Conservation (phyloP, 1,140 invertebrate genomes). For the Solenopsis invicta region DNA sequence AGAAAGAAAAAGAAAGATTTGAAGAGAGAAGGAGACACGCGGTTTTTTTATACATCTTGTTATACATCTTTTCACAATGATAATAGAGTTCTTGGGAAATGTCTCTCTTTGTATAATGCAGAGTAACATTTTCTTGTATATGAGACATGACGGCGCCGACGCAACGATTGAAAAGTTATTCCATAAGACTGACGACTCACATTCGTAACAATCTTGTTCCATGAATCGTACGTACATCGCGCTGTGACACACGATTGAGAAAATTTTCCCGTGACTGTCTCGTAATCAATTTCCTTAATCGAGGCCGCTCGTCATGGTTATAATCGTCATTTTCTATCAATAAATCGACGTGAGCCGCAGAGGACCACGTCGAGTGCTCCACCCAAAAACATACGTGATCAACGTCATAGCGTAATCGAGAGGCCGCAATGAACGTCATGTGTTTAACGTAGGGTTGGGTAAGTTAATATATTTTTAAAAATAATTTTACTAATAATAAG, state of each 20-base stretch:
- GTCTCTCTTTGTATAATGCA: not conserved
- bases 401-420: not conserved
- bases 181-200: not conserved
- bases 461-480: no score
- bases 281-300: conserved; percentile 25
- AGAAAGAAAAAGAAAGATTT: no score
- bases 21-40: not conserved
- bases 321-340: not conserved
- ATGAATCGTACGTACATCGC: not conserved
- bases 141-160: not conserved
- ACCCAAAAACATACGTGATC: not conserved
- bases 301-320: not conserved
- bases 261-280: not conserved
- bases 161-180: not conserved
- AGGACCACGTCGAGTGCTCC: not conserved
- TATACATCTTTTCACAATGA: not conserved
- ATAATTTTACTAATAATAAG: no score
- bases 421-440: no score
- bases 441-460: no score
- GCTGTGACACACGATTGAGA: not conserved
- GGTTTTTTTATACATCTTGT: not conserved
- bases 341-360: not conserved
- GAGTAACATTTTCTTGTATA: not conserved
- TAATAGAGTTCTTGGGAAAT: conserved; percentile 19
- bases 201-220: not conserved